Base-by-base conservation (phyloP, 2,888 invertebrate species). In the Morinoia aosen region DNA sequence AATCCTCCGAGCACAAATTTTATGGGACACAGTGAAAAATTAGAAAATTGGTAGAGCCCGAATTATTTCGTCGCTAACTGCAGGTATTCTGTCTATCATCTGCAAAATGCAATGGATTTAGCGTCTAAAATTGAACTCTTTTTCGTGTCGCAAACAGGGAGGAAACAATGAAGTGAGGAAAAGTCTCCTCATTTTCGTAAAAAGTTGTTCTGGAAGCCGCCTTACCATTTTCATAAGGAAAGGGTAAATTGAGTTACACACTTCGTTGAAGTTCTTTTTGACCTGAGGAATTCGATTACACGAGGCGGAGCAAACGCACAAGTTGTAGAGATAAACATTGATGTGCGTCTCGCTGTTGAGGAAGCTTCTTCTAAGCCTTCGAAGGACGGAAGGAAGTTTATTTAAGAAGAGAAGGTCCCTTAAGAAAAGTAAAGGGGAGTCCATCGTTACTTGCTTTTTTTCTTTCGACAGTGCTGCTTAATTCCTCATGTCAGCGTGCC, bases 301-400 rank as follows among this genome's bases (percentile, higher is more conserved):
- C 12, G 90, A 90, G 90, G 90, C 39, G 39, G 4, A 48, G 48
- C 90, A 39, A 90, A 90, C 90, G 40, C 90, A 90, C 8, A 76
- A 90, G 40, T 90, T 40, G 39, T 90, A 40, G 12, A 40, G 90
- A 90, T 90, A 90, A 90, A 90, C 90, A 90, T 90, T 90, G 90
- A 39, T 40, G 76, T 33, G 5, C 48, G 16, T 33, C 33, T 76
- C 76, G 76, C 33, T 76, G 76, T 33, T 16, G 12, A 33, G 76
- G 19, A 16, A 76, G 76, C 76, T 76, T 33, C 33, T 25, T 10
- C 76, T 76, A 8, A 76, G 76, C 76, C 25, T 25, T 33, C 25
- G 76, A 16, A 25, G 33, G 76, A 76, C 76, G 76, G 76, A 76
- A 25, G 76, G 25, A 76, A 76, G 33, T 76, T 16, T 33, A 76